Conservation (phyloP, 2,113 vertebrate genomes). For the Sapayoa aenigma region DNA sequence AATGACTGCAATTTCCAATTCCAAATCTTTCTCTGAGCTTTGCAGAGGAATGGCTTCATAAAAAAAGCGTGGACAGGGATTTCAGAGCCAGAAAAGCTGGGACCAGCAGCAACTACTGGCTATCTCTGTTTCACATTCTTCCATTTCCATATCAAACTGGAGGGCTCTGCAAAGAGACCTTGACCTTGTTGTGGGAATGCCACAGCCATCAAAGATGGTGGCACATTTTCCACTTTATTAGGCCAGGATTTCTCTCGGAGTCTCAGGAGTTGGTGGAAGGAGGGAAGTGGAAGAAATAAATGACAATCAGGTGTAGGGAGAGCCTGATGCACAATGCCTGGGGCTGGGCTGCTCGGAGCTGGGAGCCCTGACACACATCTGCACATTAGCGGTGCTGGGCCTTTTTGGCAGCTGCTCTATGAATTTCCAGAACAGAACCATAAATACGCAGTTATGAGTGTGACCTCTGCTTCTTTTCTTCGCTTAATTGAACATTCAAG, state of each 20-base stretch:
- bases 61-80: neutral
- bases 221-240: neutral
- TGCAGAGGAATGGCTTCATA: neutral
- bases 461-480: constrained; percentile 41
- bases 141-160: neutral
- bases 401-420: neutral
- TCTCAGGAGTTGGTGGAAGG: neutral
- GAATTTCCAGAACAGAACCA: constrained; percentile 29
- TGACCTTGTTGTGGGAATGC: neutral
- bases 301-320: neutral
- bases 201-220: neutral
- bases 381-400: neutral
- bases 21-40: neutral
- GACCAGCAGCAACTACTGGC: neutral
- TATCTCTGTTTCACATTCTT: neutral
- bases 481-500: neutral
- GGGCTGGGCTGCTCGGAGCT: neutral
- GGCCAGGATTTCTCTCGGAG: neutral
- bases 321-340: neutral
- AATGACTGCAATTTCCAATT: neutral
- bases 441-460: neutral
- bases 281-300: neutral
- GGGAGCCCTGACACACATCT: neutral
- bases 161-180: neutral
- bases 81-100: neutral